Percentiles rank a stretch among this genome's conserved stretches.
Conservation (phyloP, 2,888 invertebrate species). For the Corbicula japonica region DNA sequence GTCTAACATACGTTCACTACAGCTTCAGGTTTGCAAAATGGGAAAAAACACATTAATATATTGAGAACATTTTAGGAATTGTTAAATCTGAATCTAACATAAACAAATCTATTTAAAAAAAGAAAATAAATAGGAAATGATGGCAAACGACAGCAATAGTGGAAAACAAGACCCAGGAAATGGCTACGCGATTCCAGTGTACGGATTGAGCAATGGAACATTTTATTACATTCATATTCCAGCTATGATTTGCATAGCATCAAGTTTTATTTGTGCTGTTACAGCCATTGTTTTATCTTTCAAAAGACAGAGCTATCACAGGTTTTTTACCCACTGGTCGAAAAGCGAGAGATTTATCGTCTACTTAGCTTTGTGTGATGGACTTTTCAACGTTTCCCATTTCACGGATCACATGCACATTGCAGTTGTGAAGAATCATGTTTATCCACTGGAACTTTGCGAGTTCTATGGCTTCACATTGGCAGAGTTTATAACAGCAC, state of each 20-base stretch:
- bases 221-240: no score
- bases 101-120: no score
- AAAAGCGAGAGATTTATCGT: no score
- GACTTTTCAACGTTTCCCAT: conserved; percentile 62
- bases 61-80: no score
- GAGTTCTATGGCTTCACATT: conserved; percentile 64
- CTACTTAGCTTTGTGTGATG: conserved; percentile 66
- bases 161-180: background rate
- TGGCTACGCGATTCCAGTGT: conserved; percentile 57
- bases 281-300: conserved; percentile 48
- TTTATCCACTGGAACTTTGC: conserved; percentile 56
- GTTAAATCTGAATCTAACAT: no score
- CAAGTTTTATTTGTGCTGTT: conserved; percentile 48
- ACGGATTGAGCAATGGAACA: conserved; percentile 50
- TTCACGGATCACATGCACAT: no score
- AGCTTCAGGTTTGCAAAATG: no score
- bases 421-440: conserved; percentile 53
- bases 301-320: conserved; percentile 9
- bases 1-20: no score
- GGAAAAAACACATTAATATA: no score
- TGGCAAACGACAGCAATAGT: no score
- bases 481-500: conserved; percentile 63
- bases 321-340: conserved; percentile 49
- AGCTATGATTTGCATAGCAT: conserved; percentile 45
- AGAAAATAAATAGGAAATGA: no score